Percentiles rank a stretch among this genome's conserved stretches.
Conservation (phyloP, 2,113 vertebrate species). For the Sardina pilchardus region DNA sequence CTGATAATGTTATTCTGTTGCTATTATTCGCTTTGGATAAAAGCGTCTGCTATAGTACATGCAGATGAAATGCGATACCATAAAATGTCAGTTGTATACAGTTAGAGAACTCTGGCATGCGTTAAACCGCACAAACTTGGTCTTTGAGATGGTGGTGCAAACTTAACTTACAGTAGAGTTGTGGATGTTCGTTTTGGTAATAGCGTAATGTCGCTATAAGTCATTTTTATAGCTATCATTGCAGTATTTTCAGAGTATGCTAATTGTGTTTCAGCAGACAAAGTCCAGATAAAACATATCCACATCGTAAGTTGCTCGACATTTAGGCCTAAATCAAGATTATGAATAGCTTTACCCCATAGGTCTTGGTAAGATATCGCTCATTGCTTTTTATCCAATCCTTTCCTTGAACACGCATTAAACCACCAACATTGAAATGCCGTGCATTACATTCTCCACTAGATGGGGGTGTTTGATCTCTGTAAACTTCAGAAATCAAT, state of each 20-base stretch:
- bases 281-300: neutral
- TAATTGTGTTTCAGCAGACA: too few relatives aligned
- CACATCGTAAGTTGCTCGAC: neutral
- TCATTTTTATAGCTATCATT: too few relatives aligned
- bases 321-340: neutral
- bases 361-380: too few relatives aligned
- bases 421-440: neutral
- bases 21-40: too few relatives aligned
- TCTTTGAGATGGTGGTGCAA: neutral
- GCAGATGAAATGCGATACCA: too few relatives aligned
- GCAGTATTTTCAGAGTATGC: too few relatives aligned
- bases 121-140: too few relatives aligned
- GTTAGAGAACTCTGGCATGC: neutral
- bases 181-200: too few relatives aligned
- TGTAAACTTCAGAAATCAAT: neutral
- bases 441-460: neutral
- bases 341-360: neutral
- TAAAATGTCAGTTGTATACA: too few relatives aligned
- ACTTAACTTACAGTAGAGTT: neutral
- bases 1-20: too few relatives aligned
- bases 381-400: neutral
- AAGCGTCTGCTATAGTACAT: too few relatives aligned
- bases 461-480: neutral
- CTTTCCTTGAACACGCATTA: neutral
- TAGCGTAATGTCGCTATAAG: too few relatives aligned